Evolutionary conservation across 2,888 invertebrate genomes (phyloP).

Genomic region (Halocaridina rubra): DNA sequence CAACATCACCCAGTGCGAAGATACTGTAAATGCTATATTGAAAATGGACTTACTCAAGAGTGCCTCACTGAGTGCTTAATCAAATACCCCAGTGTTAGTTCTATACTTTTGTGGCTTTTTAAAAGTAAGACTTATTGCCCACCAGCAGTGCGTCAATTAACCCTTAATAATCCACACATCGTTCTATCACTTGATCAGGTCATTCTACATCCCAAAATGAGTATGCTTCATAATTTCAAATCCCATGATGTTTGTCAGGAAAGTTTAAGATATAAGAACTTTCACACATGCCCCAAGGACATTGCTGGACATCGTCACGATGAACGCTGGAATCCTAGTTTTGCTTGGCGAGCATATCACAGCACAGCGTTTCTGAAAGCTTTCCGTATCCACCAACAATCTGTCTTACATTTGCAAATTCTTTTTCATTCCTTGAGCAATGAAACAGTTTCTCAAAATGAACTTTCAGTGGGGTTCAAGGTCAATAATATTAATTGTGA

Average conservation of each 20-base stretch:
- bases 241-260: neutral
- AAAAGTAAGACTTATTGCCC: too few relatives aligned
- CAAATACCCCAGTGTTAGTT: too few relatives aligned
- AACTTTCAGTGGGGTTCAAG: neutral
- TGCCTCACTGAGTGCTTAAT: too few relatives aligned
- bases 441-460: neutral
- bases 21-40: too few relatives aligned
- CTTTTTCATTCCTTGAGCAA: neutral
- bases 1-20: too few relatives aligned
- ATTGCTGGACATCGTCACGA: neutral
- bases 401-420: neutral
- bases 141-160: neutral
- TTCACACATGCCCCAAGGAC: constrained; percentile 39
- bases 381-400: constrained; percentile 13
- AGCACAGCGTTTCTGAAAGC: constrained; percentile 16
- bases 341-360: constrained; percentile 41
- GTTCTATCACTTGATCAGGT: neutral
- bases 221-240: neutral
- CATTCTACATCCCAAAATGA: constrained; percentile 1
- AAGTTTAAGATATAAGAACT: neutral
- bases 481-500: constrained; percentile 21
- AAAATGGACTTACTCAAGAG: too few relatives aligned
- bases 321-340: constrained; percentile 24
- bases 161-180: neutral
- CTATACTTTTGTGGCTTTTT: too few relatives aligned